These are phyloP conservation scores for Drosophila pullipes DNA, from an alignment of 2,888 invertebrate species.

Conservation along the genomic window DNA sequence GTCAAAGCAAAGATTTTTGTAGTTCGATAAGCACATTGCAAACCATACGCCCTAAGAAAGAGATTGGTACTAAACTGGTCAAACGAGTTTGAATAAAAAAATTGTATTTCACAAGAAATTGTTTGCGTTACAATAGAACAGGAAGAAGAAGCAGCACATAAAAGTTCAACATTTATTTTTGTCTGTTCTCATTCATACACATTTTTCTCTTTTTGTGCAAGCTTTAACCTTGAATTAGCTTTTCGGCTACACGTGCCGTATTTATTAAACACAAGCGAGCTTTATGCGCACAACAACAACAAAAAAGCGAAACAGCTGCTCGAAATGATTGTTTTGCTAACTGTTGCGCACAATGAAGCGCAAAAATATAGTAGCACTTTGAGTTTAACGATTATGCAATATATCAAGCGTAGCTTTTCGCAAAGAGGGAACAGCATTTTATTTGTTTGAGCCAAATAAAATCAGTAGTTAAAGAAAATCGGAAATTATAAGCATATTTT, in stretches of 20 bases:
- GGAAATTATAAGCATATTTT: neutral
- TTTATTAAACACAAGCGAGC: slow-evolving; percentile 19
- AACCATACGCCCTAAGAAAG: slow-evolving; percentile 26
- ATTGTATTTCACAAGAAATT: neutral
- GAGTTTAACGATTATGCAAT: neutral
- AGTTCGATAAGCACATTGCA: slow-evolving; percentile 23
- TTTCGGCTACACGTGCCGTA: slow-evolving; percentile 2
- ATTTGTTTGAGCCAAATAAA: neutral
- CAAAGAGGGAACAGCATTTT: neutral
- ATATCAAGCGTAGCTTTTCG: neutral
- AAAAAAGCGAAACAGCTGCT: slow-evolving; percentile 1
- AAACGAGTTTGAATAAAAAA: neutral
- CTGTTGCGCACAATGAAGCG: slow-evolving; percentile 18
- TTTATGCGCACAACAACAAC: slow-evolving; percentile 7
- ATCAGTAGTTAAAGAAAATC: neutral
- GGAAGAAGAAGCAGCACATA: neutral
- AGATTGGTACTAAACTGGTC: slow-evolving; percentile 1
- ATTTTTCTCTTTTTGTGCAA: slow-evolving; percentile 22
- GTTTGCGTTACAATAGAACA: neutral
- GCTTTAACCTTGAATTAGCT: slow-evolving; percentile 30
- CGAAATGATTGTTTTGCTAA: neutral
- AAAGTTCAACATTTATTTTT: neutral
- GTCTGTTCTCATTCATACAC: neutral
- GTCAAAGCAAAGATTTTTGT: slow-evolving; percentile 39
- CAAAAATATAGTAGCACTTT: slow-evolving; percentile 1